A percentile compares a stretch with the other conserved stretches of the same genome.
Conservation (phyloP, 2,113 vertebrate species). For the Dermatemys mawii region DNA sequence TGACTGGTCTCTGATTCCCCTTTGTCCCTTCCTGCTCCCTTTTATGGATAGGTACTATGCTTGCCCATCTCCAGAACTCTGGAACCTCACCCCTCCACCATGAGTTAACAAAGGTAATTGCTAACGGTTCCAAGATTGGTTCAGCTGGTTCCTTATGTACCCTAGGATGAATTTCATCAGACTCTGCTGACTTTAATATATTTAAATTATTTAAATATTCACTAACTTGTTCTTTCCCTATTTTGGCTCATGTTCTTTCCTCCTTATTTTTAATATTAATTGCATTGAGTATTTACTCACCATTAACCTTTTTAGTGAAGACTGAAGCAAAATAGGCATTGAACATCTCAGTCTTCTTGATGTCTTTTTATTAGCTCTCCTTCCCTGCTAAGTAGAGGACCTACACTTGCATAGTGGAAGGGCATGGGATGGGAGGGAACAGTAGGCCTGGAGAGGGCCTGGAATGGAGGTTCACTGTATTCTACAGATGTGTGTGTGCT, state of each 20-base stretch:
- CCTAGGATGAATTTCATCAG: neutral
- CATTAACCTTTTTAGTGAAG: neutral
- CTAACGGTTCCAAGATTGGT: neutral
- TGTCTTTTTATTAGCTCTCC: neutral
- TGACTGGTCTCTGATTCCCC: neutral
- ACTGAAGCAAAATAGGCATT: neutral
- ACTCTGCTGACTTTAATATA: neutral
- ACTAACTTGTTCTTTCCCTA: neutral
- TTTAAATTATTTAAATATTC: neutral
- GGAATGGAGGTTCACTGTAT: neutral
- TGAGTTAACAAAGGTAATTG: neutral
- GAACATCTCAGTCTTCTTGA: neutral
- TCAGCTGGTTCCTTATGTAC: neutral
- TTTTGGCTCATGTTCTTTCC: neutral
- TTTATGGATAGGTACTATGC: neutral
- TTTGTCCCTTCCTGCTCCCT: neutral
- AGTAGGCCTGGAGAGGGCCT: no score
- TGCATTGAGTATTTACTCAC: neutral
- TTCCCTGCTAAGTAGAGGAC: neutral
- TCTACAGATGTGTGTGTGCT: neutral
- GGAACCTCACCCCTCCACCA: neutral
- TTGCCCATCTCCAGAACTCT: neutral
- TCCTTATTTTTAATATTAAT: neutral
- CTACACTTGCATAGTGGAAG: neutral
- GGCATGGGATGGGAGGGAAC: no score